phyloP scores from a whole-genome alignment of 2,113 vertebrate species.

The Parus major region DNA sequence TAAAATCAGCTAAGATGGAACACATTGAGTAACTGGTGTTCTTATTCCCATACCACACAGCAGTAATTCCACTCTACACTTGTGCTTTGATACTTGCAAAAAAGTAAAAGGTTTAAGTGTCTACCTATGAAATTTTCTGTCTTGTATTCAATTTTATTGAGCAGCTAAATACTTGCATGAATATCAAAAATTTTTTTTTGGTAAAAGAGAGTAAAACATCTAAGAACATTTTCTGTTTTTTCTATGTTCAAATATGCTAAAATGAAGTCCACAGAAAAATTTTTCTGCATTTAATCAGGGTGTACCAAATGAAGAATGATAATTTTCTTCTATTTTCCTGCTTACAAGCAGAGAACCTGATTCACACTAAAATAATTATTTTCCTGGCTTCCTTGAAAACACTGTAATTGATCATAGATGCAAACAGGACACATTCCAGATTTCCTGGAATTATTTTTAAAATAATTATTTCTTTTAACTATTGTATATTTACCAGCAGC shows the following conservation, averaged over 20 bases:
- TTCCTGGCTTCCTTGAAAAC: neutral
- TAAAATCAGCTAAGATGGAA: neutral
- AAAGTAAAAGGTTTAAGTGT: neutral
- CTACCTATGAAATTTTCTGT: neutral
- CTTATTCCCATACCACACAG: neutral
- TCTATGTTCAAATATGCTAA: neutral
- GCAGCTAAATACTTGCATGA: neutral
- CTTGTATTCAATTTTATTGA: neutral
- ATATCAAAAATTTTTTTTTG: neutral
- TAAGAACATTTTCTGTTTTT: neutral
- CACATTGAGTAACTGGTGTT: neutral
- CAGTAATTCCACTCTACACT: neutral
- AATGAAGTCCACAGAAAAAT: neutral
- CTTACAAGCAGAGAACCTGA: neutral
- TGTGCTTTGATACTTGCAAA: neutral
- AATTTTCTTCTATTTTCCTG: neutral
- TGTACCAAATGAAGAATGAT: neutral
- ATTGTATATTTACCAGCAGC: neutral
- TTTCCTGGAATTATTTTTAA: neutral
- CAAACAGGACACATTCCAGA: neutral
- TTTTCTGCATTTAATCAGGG: neutral
- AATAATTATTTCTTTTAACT: neutral
- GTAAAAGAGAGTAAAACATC: neutral
- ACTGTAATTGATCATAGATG: neutral
- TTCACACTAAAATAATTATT: neutral